Percentiles rank a stretch among this genome's conserved stretches.
These are phyloP conservation scores for Glyphotaelius pellucidus DNA, from an alignment of 2,888 invertebrate species.

Conservation along the genomic window DNA sequence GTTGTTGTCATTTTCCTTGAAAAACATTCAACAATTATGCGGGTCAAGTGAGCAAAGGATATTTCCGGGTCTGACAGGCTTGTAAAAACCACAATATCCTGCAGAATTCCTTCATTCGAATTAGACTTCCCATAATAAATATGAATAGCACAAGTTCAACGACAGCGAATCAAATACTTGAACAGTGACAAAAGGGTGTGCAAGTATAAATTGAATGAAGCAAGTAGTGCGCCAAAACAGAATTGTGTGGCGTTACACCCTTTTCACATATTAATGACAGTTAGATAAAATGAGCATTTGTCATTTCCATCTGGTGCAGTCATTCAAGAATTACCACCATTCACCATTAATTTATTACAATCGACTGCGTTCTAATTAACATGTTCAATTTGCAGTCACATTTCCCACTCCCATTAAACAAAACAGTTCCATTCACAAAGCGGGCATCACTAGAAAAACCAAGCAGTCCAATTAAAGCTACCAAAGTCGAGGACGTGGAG, in stretches of 20 bases:
- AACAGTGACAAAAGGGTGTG: neutral
- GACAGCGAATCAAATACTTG: neutral
- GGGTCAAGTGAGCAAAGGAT: neutral
- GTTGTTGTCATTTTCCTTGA: conserved; percentile 24
- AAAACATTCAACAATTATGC: neutral
- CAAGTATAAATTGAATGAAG: neutral
- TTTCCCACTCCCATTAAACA: conserved; percentile 30
- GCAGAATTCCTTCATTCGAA: neutral
- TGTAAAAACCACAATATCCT: neutral
- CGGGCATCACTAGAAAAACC: neutral
- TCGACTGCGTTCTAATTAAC: conserved; percentile 2
- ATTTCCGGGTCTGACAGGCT: neutral
- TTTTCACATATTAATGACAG: neutral
- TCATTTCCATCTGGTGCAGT: conserved; percentile 8
- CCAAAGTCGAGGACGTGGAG: neutral
- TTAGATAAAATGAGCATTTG: neutral
- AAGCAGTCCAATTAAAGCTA: conserved; percentile 8
- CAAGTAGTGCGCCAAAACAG: neutral
- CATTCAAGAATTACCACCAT: conserved; percentile 9
- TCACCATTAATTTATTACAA: neutral
- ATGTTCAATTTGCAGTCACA: neutral
- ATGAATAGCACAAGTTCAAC: neutral
- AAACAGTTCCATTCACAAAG: conserved; percentile 42
- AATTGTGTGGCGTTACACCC: neutral
- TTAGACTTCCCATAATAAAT: neutral